Base-by-base conservation (phyloP, 2,888 invertebrate species). In the Diplolepis rosae region DNA sequence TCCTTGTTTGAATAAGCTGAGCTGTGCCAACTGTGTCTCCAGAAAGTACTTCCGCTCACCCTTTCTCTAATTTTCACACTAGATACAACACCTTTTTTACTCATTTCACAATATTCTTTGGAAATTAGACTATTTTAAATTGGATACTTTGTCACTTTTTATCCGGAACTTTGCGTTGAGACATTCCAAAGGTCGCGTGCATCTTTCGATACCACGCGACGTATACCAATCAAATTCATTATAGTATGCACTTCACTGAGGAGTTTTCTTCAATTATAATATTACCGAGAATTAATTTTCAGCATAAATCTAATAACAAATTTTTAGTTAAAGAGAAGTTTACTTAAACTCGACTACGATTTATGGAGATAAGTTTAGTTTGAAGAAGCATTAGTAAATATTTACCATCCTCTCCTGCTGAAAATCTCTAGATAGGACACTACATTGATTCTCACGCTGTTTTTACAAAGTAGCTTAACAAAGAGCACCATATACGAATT, bases 11-110 rank as follows among this genome's bases (percentile, higher is more conserved):
- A 79, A 77, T 85, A 83, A 75, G 86, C 82, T 75, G 86, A 86
- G 82, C 84, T 84, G 75, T 88, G 88, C 88, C 88, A 88, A 84
- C 87, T 88, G 82, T 88, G 88, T 71, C 88, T 84, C 84, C 83
- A 86, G 72, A 84, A 82, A 68, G 79, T 75, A 74, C 84, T 83
- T 75, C 83, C 84, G 72, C 83, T 84, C 71, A 80, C 78, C 73
- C 81, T 80, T 72, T 81, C 81, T 61, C 81, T 79, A 69, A 77
- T 79, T 77, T 77, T 78, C 75, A 75, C 50, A 42, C 74, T 69
- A 32, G 73, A 67, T 71, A 76, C 74, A 42, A 69, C 81, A 83
- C 79, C 76, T 74, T 81, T 82, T 27, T 80, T 81, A 77, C 77
- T 82, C 81, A 82, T 83, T 68, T 80, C 80, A 78, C 79, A 66